A percentile compares a stretch with the other conserved stretches of the same genome.
Evolutionary conservation across 2,797 vertebrate genomes (phyloP).

Genomic region (Centropyge bicolor): DNA sequence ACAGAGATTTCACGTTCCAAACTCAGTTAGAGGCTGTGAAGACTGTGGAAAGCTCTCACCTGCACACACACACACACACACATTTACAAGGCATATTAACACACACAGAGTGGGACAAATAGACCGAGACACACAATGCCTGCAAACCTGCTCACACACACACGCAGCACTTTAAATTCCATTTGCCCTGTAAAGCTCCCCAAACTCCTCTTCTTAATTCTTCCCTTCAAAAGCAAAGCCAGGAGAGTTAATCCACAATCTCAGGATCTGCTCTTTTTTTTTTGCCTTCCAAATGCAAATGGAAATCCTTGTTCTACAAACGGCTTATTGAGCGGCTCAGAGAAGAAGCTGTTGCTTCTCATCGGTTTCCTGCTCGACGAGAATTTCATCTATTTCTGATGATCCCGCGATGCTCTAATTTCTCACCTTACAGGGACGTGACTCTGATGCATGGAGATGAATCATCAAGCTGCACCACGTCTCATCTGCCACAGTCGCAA

Average conservation of each 20-base stretch:
- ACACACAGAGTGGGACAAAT: not conserved
- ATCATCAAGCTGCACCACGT: not conserved
- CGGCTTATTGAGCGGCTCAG: constrained; percentile 56
- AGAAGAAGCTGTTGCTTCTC: constrained; percentile 31
- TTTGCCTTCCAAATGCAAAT: constrained; percentile 61
- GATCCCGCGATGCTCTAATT: not conserved
- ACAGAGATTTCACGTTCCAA: not conserved
- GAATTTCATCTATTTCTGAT: constrained; percentile 6
- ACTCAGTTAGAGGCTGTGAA: not conserved
- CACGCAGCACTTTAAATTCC: constrained; percentile 28
- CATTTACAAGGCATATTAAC: not conserved
- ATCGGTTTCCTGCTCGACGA: constrained; percentile 14
- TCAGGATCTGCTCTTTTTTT: constrained; percentile 53
- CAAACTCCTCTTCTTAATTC: constrained; percentile 54
- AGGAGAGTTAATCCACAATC: constrained; percentile 59
- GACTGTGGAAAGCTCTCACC: not conserved
- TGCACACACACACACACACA: not conserved
- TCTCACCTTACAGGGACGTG: constrained; percentile 6
- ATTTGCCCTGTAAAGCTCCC: constrained; percentile 53
- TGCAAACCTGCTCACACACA: not conserved
- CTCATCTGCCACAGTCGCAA: not conserved
- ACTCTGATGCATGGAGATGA: not conserved
- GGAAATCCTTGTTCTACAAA: constrained; percentile 66
- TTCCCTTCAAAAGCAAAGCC: constrained; percentile 55
- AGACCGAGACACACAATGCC: not conserved